phyloP scores from a whole-genome alignment of 2,888 invertebrate genomes.

The Pyrrhopygopsis socrates region DNA sequence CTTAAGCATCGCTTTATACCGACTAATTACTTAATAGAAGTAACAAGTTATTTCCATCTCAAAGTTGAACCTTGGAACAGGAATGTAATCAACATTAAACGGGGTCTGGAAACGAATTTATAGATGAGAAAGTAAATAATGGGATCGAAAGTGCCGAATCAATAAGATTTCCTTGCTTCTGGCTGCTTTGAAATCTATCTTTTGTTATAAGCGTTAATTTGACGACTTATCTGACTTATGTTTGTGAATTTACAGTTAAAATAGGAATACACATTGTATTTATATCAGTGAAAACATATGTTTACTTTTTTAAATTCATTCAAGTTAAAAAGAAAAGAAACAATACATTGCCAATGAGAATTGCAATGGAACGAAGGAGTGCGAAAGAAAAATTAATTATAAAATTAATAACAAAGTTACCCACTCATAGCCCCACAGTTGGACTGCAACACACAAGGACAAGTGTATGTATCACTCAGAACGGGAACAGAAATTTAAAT shows the following conservation, averaged over 20 bases:
- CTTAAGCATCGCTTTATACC: constrained; percentile 95
- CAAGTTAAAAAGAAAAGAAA: too few relatives aligned
- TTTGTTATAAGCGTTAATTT: constrained; percentile 20
- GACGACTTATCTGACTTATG: not conserved
- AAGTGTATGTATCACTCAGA: too few relatives aligned
- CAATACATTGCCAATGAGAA: too few relatives aligned
- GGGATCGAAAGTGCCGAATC: constrained; percentile 80
- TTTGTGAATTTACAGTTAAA: not conserved
- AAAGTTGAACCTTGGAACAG: constrained; percentile 90
- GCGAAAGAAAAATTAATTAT: too few relatives aligned
- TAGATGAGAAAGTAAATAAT: constrained; percentile 91
- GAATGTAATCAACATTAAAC: constrained; percentile 93
- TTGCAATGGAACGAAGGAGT: too few relatives aligned
- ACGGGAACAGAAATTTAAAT: too few relatives aligned
- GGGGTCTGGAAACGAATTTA: constrained; percentile 91
- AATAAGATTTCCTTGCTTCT: constrained; percentile 53
- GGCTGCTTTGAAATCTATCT: constrained; percentile 18
- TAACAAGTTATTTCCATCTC: constrained; percentile 94
- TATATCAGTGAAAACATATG: too few relatives aligned
- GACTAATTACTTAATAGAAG: constrained; percentile 95
- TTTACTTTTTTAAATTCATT: too few relatives aligned
- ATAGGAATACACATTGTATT: too few relatives aligned
- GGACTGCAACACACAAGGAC: too few relatives aligned
- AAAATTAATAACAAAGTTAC: too few relatives aligned
- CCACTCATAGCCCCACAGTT: too few relatives aligned